Conservation (phyloP, 1,140 invertebrate species). For the Drosophila teissieri region DNA sequence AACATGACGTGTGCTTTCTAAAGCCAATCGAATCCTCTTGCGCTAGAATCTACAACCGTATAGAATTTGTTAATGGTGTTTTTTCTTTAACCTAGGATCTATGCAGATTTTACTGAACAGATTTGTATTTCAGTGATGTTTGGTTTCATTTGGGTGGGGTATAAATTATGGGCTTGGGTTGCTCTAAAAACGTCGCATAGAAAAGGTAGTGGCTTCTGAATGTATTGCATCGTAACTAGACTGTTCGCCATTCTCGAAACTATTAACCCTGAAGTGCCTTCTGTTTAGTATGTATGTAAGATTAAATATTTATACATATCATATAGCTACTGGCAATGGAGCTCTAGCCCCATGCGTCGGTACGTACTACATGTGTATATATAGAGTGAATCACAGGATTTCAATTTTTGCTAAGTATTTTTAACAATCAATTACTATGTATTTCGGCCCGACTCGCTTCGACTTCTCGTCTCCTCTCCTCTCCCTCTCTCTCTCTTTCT, state of each 20-base stretch:
- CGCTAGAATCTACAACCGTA: conserved; percentile 10
- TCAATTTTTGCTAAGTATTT: conserved; percentile 79
- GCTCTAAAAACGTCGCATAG: conserved; percentile 38
- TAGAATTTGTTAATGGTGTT: conserved; percentile 25
- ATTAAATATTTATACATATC: conserved; percentile 51
- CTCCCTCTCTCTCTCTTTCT: neutral
- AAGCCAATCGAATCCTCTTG: conserved; percentile 5
- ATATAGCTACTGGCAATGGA: conserved; percentile 39
- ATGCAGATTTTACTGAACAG: conserved; percentile 37
- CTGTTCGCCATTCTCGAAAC: conserved; percentile 35
- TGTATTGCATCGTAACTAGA: conserved; percentile 18
- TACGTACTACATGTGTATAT: conserved; percentile 56
- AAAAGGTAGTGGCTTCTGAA: conserved; percentile 33
- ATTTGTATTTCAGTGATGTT: conserved; percentile 51
- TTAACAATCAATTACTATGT: conserved; percentile 79
- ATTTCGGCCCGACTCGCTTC: conserved; percentile 60
- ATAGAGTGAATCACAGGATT: conserved; percentile 80
- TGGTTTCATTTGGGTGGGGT: conserved; percentile 42
- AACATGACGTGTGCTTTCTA: conserved; percentile 37
- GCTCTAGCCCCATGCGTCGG: conserved; percentile 33
- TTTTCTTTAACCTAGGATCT: conserved; percentile 20
- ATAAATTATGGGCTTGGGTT: conserved; percentile 42
- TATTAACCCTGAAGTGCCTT: conserved; percentile 48
- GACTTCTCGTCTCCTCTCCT: conserved; percentile 7
- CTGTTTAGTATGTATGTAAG: conserved; percentile 32